Conservation (phyloP, 1,140 invertebrate genomes). For the Euglossa dilemma region DNA sequence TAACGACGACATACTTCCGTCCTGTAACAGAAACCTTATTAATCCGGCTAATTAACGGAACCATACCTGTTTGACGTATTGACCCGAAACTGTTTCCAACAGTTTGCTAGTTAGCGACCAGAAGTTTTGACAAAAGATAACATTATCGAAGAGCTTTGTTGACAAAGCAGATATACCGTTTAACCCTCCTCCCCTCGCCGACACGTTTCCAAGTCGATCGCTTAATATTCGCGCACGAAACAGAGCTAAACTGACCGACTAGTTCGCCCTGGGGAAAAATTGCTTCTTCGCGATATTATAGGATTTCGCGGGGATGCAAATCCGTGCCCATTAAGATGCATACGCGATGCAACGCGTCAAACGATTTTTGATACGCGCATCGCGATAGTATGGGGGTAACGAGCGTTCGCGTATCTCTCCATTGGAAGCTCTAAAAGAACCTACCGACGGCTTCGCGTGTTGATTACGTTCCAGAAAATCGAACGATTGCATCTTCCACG, state of each 20-base stretch:
- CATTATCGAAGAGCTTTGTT: too few relatives aligned
- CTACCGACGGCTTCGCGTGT: conserved; percentile 11
- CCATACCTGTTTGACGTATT: not conserved
- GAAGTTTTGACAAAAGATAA: not conserved
- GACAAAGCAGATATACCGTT: not conserved
- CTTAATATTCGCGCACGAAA: too few relatives aligned
- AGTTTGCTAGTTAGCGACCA: not conserved
- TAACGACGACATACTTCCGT: conserved; percentile 59
- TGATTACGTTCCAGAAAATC: conserved; percentile 22
- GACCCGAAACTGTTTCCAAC: not conserved
- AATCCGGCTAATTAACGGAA: not conserved
- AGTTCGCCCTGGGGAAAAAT: not conserved
- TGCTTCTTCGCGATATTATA: not conserved
- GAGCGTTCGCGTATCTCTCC: not conserved
- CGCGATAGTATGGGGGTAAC: too few relatives aligned
- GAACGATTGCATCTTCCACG: conserved; percentile 1
- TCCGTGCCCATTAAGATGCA: not conserved
- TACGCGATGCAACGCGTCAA: not conserved
- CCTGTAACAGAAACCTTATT: conserved; percentile 18
- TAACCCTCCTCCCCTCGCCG: too few relatives aligned
- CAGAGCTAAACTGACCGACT: too few relatives aligned
- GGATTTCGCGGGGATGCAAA: not conserved
- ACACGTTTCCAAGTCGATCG: too few relatives aligned
- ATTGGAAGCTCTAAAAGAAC: conserved; percentile 18
- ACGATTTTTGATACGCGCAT: not conserved